A percentile compares a stretch with the other conserved stretches of the same genome.
Conservation (phyloP, 2,113 vertebrate species). For the Pteruthius melanotis region DNA sequence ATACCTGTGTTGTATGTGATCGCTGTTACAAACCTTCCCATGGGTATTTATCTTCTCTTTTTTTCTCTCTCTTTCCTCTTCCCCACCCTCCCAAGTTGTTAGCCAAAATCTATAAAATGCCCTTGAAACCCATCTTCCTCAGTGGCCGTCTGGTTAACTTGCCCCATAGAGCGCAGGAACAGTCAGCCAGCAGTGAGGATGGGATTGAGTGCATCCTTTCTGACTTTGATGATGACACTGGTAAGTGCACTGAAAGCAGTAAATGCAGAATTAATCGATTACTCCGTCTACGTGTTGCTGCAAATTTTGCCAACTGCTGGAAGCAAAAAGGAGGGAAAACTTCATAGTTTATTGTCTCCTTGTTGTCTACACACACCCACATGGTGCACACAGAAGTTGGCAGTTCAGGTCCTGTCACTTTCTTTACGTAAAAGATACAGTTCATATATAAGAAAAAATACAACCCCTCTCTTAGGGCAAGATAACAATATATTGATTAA, state of each 20-base stretch:
- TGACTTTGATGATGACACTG: slow-evolving; percentile 94
- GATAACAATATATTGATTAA: background rate
- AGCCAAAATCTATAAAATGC: slow-evolving; percentile 98
- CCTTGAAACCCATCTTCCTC: slow-evolving; percentile 91
- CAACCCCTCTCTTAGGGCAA: background rate
- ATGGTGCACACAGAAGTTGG: accelerated
- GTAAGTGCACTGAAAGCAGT: slow-evolving; percentile 60
- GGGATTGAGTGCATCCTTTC: slow-evolving; percentile 88
- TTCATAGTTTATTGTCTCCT: background rate
- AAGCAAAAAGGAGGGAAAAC: background rate
- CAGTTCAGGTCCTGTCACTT: background rate
- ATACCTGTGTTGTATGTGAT: background rate
- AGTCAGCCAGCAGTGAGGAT: slow-evolving; percentile 88
- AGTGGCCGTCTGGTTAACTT: slow-evolving; percentile 85
- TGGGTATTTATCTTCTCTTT: background rate
- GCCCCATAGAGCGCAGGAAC: slow-evolving; percentile 83
- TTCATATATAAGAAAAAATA: background rate
- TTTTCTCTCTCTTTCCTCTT: background rate
- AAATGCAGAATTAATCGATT: background rate
- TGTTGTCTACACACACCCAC: background rate
- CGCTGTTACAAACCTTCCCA: background rate
- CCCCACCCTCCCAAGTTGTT: slow-evolving; percentile 76
- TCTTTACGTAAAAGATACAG: background rate
- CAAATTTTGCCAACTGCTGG: background rate
- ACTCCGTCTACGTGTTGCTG: background rate